Evolutionary conservation across 2,797 vertebrate genomes (phyloP).

Genomic region (Sebastes iracundus): DNA sequence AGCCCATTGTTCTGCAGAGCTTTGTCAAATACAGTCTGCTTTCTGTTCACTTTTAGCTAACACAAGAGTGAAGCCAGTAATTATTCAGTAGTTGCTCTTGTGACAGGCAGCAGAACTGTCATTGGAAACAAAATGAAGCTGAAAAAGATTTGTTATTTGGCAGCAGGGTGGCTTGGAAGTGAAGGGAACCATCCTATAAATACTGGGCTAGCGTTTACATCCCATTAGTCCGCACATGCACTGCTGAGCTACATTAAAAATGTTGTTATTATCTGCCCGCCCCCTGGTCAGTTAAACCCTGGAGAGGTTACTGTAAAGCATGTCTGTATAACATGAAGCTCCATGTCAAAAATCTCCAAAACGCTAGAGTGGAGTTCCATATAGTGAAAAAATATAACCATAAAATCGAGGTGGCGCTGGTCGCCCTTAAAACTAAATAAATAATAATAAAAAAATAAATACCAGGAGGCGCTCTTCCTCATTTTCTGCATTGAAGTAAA

Average conservation of each 20-base stretch:
- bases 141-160: neutral
- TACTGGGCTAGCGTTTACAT: neutral
- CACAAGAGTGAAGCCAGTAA: neutral
- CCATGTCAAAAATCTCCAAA: neutral
- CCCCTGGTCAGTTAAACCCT: neutral
- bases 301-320: neutral
- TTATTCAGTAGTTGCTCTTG: neutral
- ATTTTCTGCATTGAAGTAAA: too few species aligned
- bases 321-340: neutral
- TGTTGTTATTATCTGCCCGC: neutral
- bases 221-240: neutral
- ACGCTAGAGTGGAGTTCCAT: neutral
- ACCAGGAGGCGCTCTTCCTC: too few species aligned
- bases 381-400: neutral
- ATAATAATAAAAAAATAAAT: too few species aligned
- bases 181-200: neutral
- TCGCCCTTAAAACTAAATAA: too few species aligned
- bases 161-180: neutral
- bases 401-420: neutral
- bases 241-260: neutral
- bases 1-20: neutral
- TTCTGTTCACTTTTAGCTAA: neutral
- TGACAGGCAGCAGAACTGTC: neutral
- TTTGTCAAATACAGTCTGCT: conserved; percentile 4
- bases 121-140: neutral